Evolutionary conservation across 2,113 vertebrate genomes (phyloP), one percentile per base, ranked within the genome.

Genomic region (Promerops cafer): DNA sequence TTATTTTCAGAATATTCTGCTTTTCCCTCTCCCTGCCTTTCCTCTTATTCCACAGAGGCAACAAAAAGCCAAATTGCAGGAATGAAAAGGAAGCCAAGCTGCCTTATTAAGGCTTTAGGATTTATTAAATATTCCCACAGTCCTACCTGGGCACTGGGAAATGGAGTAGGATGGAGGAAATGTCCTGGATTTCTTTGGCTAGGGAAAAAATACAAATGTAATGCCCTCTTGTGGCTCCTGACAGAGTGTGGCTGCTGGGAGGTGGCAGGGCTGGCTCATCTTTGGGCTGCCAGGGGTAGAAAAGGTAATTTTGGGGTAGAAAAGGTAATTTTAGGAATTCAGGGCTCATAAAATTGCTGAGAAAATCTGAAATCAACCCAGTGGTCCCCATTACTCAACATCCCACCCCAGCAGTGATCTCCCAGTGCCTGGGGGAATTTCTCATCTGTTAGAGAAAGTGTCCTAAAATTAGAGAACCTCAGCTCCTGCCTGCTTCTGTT

Each of bases 201-300:
- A 10, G 9, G 61, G 66, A 71, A 84, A 89, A 85, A 91, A 20
- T 59, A 93, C 37, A 69, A 94, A 95, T 53, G 61, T 49, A 53
- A 91, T 94, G 95, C 95, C 95, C 94, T 92, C 94, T 96, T 57
- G 94, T 95, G 95, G 96, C 70, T 96, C 63, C 44, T 56, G 7
- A 16, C 53, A 30, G 87, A 64, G 83, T 7, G 39, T 17, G 83
- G 50, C 74, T 83, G 85, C 47, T 16, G 52, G 7, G 47, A 0
- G 22, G 13, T 3, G 44, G 24, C 42, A 7, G 61, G 22, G 40
- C 7, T 31, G 19, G 6, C 24, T 53, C 71, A 40, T 10, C 47
- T 31, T 61, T 2, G 12, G 45, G 18, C 9, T 52, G 15, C 17
- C 66, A 0, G 13, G 35, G 31, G 9, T 59, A 28, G 44, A 6